Evolutionary conservation across 2,113 vertebrate species (phyloP), one percentile per base, ranked within the genome.

Genomic region (Stegastes partitus): DNA sequence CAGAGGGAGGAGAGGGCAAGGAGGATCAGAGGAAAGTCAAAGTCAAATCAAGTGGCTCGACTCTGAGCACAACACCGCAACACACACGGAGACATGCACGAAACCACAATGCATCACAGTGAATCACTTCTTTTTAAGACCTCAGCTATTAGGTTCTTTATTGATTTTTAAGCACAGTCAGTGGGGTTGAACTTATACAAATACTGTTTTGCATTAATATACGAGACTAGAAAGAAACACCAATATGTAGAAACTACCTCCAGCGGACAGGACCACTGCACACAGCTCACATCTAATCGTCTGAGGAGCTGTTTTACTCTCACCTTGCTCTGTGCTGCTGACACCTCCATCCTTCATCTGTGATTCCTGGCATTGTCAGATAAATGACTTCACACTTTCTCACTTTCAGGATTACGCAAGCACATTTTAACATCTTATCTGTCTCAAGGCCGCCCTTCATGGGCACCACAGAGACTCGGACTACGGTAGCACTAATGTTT

Each of bases 21-120:
- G 63, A 66, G 79, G 88, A 90, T 88, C 86, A 90, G 72, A 68
- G 78, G 51, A 50, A 85, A 86, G 81, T 89, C 88, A 87, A 89
- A 83, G 84, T 81, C 68, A 78, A 81, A 75, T 51, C 75, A 61
- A 73, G 49, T 37, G 45, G 1, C 61, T 37, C 12, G 54, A 22
- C 59, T 80, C 26, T 34, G 22, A 65, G 7, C 39, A 49, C 28
- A 61, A 64, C 54, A 65, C 28, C 65, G 55, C 42, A 65, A 39
- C 66, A 68, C 39, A 62, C 37, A 47, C 18, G 53, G 58, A 72
- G 50, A 67, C 59, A 18, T 10, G 11, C 71, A 76, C 53, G 42
- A 61, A 70, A 63, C 42, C 37, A 56, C 67, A 76, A 9, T 19
- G 2, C 0, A 10, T 25, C 15, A 61, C 62, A 25, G 21, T 25